Evolutionary conservation across 1,140 invertebrate species (phyloP), one percentile per base, ranked within the genome.

Genomic region (Parapsyche elsis): DNA sequence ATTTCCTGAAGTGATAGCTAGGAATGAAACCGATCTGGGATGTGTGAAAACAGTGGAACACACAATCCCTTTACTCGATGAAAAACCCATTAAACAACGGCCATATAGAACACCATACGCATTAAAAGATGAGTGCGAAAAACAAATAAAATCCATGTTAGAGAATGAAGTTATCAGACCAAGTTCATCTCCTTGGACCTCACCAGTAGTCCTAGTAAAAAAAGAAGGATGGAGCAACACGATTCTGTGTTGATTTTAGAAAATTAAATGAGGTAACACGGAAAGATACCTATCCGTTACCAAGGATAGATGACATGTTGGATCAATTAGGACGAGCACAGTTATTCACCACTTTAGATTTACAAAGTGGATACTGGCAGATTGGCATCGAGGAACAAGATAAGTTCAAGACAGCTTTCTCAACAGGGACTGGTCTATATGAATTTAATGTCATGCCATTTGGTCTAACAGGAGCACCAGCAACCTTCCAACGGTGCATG

Each of bases 281-380:
- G 16, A 83, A 83, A 30, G 86, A 87, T 73, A 78, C 82, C 0
- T 90, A 86, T 79, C 88, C 89, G 5, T 82, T 90, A n/a, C 87
- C 88, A n/a, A 4, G 75, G 85, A n/a, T n/a, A n/a, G n/a, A n/a
- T n/a, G 23, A 87, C 90, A 76, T 87, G 10, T 82, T 91, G 5
- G 84, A 88, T 26, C 77, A 78, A 7, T 80, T 87, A 0, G 79
- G 84, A 57, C 80, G 82, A 9, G 80, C 83, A 7, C 84, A 74
- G 23, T 85, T 76, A 57, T 87, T 89, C 71, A 84, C 84, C 0
- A 85, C 84, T 0, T 16, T 89, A n/a, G n/a, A n/a, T n/a, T n/a
- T n/a, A n/a, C n/a, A n/a, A n/a, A n/a, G n/a, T n/a, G n/a, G n/a
- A n/a, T n/a, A n/a, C n/a, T n/a, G n/a, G n/a, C n/a, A n/a, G n/a